A percentile compares a stretch with the other conserved stretches of the same genome.
phyloP scores from a whole-genome alignment of 1,140 invertebrate species.

The Trichogramma pretiosum region DNA sequence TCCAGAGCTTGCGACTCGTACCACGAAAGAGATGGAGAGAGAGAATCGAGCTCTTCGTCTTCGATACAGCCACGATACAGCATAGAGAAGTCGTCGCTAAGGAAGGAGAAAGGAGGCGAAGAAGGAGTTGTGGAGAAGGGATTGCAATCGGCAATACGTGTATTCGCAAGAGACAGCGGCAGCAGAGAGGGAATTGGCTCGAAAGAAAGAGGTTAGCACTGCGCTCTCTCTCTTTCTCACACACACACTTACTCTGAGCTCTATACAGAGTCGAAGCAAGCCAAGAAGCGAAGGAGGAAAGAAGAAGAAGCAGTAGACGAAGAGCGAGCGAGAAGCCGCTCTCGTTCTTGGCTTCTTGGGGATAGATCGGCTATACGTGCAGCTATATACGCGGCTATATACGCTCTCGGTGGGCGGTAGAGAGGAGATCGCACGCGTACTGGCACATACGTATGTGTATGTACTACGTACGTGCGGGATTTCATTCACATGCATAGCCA shows the following conservation, averaged over 20 bases:
- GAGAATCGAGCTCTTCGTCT: no score
- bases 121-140: conserved; percentile 14
- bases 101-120: conserved; percentile 12
- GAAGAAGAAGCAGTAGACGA: conserved; percentile 1
- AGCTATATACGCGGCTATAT: background rate
- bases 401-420: conserved; percentile 1
- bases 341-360: no score
- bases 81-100: no score
- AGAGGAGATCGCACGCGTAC: conserved; percentile 12
- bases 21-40: background rate
- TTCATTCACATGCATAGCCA: background rate
- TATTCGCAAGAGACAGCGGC: conserved; percentile 8
- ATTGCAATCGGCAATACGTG: conserved; percentile 18
- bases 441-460: no score
- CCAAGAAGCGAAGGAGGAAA: background rate
- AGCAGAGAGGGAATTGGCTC: conserved; percentile 12
- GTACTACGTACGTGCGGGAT: no score
- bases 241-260: no score
- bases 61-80: no score
- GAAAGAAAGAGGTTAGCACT: conserved; percentile 11
- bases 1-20: background rate
- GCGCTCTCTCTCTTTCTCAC: no score
- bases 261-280: no score
- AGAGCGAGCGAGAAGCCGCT: conserved; percentile 3
- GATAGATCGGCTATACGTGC: conserved; percentile 4